Evolutionary conservation across 37 sponge, comb jelly and placozoan species (phyloP).

Genomic region (Eunapius fragilis): DNA sequence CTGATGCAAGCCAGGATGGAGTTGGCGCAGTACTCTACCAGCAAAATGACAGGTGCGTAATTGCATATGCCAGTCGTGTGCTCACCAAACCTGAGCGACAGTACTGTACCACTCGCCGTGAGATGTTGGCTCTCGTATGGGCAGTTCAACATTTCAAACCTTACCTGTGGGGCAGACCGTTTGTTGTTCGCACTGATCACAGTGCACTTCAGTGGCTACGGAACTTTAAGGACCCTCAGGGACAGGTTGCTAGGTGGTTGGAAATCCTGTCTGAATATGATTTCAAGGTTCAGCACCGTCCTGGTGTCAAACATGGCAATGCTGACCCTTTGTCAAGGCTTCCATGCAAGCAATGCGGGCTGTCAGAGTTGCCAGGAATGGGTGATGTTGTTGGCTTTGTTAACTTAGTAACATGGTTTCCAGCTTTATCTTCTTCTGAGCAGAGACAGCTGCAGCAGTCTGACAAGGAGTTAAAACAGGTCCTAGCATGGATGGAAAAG

Average conservation of each 20-base stretch:
- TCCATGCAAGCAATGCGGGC: not conserved
- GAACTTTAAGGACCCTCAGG: not conserved
- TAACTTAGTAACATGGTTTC: not conserved
- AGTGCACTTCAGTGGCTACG: not conserved
- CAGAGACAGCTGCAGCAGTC: not conserved
- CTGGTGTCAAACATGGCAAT: not conserved
- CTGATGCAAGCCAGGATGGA: too few species aligned
- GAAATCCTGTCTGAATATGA: not conserved
- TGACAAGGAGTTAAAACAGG: not conserved
- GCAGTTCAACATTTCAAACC: not conserved
- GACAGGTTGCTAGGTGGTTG: not conserved
- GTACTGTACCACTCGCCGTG: constrained; percentile 8
- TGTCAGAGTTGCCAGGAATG: not conserved
- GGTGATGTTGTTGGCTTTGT: not conserved
- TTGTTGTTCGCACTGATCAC: not conserved
- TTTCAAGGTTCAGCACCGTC: not conserved
- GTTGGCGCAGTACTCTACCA: too few species aligned
- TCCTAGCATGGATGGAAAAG: not conserved
- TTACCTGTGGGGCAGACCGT: not conserved
- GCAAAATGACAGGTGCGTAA: too few species aligned
- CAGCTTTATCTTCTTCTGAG: not conserved
- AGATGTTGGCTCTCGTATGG: too few species aligned
- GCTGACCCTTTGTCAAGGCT: not conserved
- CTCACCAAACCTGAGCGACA: constrained; percentile 6
- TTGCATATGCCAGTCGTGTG: not conserved